Evolutionary conservation across 2,797 vertebrate species (phyloP).

Genomic region (Manis javanica): DNA sequence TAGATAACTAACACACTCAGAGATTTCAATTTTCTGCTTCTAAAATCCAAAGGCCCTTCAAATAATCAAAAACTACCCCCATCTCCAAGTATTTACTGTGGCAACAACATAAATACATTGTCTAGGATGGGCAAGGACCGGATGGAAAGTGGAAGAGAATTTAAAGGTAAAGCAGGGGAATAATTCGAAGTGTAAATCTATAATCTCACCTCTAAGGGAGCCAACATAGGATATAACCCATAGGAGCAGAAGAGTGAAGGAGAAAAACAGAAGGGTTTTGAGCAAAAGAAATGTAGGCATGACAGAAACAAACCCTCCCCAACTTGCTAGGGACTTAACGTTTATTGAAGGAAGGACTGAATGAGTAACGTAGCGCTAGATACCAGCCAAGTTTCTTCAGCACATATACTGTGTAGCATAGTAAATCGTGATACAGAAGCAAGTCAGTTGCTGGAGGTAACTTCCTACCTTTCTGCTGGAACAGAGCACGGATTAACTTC

Average conservation of each 20-base stretch:
- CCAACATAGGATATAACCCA: background rate
- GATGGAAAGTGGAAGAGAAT: background rate
- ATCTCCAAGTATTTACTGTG: background rate
- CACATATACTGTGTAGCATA: background rate
- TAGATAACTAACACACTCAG: background rate
- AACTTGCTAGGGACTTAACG: background rate
- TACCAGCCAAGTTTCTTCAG: background rate
- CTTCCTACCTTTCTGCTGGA: background rate
- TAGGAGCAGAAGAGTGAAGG: background rate
- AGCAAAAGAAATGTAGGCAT: background rate
- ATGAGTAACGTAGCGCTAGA: background rate
- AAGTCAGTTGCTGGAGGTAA: background rate
- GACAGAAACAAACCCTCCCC: background rate
- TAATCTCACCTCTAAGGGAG: background rate
- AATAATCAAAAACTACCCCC: background rate
- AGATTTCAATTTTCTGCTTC: background rate
- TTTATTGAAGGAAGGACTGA: background rate
- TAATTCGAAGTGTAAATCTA: background rate
- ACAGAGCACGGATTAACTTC: background rate
- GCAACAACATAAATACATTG: background rate
- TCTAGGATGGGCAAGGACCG: background rate
- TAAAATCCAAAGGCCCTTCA: background rate
- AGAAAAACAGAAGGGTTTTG: background rate
- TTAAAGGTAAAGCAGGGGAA: background rate
- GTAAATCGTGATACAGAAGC: background rate